These are phyloP conservation scores for Drosophila ustulata DNA, from an alignment of 2,888 invertebrate species.

Conservation along the genomic window DNA sequence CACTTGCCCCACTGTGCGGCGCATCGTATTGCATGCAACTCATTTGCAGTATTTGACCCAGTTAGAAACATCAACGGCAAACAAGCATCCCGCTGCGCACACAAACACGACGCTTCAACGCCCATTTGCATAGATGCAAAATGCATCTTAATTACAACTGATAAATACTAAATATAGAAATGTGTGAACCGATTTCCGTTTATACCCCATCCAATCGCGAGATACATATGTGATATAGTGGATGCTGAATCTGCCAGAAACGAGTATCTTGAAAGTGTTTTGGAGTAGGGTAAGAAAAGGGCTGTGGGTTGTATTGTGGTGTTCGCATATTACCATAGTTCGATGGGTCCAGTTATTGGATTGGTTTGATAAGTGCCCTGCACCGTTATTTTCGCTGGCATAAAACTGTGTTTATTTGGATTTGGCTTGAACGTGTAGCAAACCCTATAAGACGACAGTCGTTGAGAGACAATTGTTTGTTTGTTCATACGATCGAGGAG, in stretches of 20 bases:
- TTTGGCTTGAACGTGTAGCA: constrained; percentile 84
- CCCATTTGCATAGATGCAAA: constrained; percentile 23
- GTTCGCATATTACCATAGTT: constrained; percentile 81
- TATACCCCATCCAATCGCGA: no score
- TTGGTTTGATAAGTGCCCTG: constrained; percentile 83
- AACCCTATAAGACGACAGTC: constrained; percentile 78
- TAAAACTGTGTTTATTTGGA: constrained; percentile 83
- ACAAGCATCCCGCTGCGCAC: constrained; percentile 10
- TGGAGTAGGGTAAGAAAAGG: neutral
- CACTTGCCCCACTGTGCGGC: constrained; percentile 54
- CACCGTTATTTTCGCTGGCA: constrained; percentile 83
- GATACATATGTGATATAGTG: no score
- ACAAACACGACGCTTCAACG: constrained; percentile 7
- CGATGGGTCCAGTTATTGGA: constrained; percentile 83
- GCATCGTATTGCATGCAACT: constrained; percentile 32
- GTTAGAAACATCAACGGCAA: constrained; percentile 48
- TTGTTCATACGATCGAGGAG: neutral
- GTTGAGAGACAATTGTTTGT: neutral
- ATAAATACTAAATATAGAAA: neutral
- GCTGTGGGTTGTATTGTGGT: neutral
- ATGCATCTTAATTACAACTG: constrained; percentile 28
- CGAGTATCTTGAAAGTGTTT: neutral
- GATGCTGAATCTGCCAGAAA: no score
- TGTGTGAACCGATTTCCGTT: neutral
- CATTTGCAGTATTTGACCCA: constrained; percentile 68